Evolutionary conservation across 2,888 invertebrate genomes (phyloP).

Genomic region (Aphodius sticticus): DNA sequence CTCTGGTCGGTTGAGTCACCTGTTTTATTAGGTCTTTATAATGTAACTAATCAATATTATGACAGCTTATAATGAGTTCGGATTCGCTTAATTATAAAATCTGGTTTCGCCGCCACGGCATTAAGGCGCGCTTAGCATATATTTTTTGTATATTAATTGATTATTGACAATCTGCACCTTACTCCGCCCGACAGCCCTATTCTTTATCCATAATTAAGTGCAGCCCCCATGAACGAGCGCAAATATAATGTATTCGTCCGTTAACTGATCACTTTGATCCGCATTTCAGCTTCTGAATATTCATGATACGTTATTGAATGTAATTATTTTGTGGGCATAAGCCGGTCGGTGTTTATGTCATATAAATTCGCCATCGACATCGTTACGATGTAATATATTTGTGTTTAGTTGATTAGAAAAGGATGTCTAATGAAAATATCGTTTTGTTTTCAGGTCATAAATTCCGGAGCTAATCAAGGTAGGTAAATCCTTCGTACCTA

Average conservation of each 20-base stretch:
- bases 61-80: not conserved
- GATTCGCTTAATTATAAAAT: not conserved
- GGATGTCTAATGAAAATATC: not conserved
- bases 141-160: not conserved
- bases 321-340: not conserved
- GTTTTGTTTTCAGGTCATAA: not conserved
- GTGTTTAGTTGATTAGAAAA: not conserved
- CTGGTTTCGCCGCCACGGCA: not conserved
- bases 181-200: not conserved
- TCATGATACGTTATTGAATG: not conserved
- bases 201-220: not conserved
- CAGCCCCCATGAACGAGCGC: not conserved
- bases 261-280: not conserved
- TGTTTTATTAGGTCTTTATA: constrained; percentile 4
- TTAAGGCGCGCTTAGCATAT: not conserved
- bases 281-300: not conserved
- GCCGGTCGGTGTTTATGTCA: not conserved
- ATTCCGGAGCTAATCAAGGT: not conserved
- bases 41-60: not conserved
- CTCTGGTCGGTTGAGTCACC: not conserved
- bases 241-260: not conserved
- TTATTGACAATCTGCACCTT: constrained; percentile 4
- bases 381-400: not conserved
- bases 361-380: not conserved
- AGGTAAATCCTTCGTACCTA: not conserved